Evolutionary conservation across 2,797 vertebrate genomes (phyloP).

Genomic region (Vireo griseus): DNA sequence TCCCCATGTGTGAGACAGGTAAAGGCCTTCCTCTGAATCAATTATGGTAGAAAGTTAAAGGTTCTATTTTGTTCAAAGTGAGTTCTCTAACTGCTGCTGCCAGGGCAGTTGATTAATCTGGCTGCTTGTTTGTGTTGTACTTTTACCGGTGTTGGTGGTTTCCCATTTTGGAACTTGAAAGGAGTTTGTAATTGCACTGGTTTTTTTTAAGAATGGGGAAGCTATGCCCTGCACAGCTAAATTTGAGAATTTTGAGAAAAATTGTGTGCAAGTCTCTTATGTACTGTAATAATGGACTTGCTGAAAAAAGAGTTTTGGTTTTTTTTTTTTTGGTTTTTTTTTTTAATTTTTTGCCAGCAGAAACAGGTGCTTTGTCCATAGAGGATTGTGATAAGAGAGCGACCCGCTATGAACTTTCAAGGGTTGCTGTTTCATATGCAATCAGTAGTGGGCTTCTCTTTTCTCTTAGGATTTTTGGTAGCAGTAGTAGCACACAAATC

Average conservation of each 20-base stretch:
- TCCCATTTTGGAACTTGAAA: background rate
- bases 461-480: background rate
- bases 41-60: background rate
- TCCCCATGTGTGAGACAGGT: background rate
- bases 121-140: background rate
- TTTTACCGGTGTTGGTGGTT: background rate
- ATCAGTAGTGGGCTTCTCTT: background rate
- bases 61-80: background rate
- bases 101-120: background rate
- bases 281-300: background rate
- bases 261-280: background rate
- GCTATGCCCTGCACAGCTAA: background rate
- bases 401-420: background rate
- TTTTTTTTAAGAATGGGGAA: background rate
- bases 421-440: background rate
- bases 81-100: background rate
- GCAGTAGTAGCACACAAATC: background rate
- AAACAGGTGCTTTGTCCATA: constrained; percentile 13
- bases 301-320: background rate
- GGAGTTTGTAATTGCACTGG: background rate
- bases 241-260: background rate
- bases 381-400: constrained; percentile 14
- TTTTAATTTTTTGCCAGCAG: background rate
- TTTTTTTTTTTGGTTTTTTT: background rate
- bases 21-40: background rate